phyloP scores from a whole-genome alignment of 2,888 invertebrate species.

The Amphipyra tragopoginis region DNA sequence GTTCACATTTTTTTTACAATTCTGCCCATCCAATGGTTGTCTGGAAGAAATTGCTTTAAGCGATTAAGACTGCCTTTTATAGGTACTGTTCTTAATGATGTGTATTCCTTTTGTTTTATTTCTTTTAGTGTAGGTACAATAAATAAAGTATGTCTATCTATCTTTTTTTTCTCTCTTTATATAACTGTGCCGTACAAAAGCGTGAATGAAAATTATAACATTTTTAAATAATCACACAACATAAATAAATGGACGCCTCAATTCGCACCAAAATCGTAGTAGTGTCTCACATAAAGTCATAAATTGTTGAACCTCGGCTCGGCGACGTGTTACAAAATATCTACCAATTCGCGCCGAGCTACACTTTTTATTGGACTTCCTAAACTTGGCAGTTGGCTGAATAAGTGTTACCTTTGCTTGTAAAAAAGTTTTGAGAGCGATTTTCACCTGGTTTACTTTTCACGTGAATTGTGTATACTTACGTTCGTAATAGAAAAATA shows the following conservation, averaged over 20 bases:
- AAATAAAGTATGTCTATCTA: too few species aligned
- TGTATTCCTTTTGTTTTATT: too few species aligned
- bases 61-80: too few species aligned
- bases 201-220: not conserved
- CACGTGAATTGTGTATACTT: not conserved
- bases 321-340: constrained; percentile 49
- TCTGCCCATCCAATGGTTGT: too few species aligned
- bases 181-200: too few species aligned
- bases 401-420: constrained; percentile 41
- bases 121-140: too few species aligned
- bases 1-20: too few species aligned
- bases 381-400: constrained; percentile 38
- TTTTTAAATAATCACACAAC: not conserved
- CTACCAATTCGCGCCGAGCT: constrained; percentile 37
- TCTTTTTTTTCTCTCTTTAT: too few species aligned
- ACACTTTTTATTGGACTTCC: constrained; percentile 53
- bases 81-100: too few species aligned
- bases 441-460: constrained; percentile 27
- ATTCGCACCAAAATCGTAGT: not conserved
- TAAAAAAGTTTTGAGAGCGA: constrained; percentile 38
- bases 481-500: not conserved
- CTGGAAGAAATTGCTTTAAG: too few species aligned
- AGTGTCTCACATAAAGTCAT: constrained; percentile 19
- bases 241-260: not conserved
- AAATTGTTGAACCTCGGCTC: constrained; percentile 37